These are phyloP conservation scores for Nothoprocta perdicaria DNA, from an alignment of 2,113 vertebrate species.

Conservation along the genomic window DNA sequence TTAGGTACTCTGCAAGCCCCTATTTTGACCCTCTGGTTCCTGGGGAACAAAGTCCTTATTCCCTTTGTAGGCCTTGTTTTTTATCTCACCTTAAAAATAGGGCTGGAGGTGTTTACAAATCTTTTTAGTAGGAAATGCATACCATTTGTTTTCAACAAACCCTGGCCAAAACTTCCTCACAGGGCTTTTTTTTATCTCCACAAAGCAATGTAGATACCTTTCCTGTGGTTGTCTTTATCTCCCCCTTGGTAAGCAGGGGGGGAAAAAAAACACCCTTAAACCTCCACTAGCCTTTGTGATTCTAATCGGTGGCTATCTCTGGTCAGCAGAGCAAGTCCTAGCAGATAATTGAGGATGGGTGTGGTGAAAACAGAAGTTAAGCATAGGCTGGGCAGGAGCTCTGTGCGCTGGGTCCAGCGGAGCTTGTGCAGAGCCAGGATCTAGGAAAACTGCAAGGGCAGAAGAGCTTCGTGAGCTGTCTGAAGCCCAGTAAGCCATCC, in stretches of 20 bases:
- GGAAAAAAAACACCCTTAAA: not conserved
- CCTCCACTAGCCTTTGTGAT: conserved; percentile 1
- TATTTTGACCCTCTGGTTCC: not conserved
- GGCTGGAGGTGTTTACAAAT: not conserved
- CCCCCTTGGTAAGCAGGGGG: not conserved
- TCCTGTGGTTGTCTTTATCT: not conserved
- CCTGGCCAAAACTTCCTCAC: not conserved
- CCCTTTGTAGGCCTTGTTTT: not conserved
- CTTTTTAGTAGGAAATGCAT: not conserved
- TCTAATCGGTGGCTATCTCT: conserved; percentile 5
- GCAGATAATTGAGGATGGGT: conserved; percentile 9
- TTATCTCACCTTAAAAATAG: not conserved
- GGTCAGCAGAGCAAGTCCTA: conserved; percentile 51
- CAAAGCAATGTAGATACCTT: not conserved
- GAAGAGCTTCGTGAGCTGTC: not conserved
- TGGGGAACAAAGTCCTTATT: not conserved
- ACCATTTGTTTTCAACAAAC: not conserved
- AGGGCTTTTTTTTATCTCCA: not conserved
- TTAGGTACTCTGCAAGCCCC: not conserved
- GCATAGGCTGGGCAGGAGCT: not conserved
- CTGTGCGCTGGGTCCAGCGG: not conserved
- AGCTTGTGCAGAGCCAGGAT: not conserved
- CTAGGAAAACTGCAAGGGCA: not conserved
- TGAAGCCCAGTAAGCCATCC: not conserved
- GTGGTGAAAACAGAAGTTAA: not conserved